phyloP scores from a whole-genome alignment of 2,797 vertebrate genomes.

The Botia kubotai region DNA sequence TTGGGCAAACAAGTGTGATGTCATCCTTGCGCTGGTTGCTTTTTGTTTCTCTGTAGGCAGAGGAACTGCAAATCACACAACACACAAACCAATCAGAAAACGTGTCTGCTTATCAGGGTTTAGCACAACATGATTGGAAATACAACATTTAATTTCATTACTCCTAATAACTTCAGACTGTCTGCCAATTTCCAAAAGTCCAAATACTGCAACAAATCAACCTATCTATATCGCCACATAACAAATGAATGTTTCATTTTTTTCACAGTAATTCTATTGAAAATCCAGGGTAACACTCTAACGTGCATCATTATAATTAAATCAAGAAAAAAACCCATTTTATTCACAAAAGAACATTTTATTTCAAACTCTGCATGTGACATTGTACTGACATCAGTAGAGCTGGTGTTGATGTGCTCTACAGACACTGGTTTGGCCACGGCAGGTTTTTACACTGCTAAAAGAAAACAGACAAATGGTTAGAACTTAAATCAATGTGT shows the following conservation, averaged over 20 bases:
- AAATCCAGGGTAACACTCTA: not conserved
- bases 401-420: constrained; percentile 47
- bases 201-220: too few relatives aligned
- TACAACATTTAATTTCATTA: too few relatives aligned
- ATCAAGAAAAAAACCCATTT: not conserved
- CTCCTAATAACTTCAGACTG: too few relatives aligned
- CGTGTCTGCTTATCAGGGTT: too few relatives aligned
- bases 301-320: not conserved
- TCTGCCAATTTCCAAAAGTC: too few relatives aligned
- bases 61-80: too few relatives aligned
- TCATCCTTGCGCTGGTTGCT: too few relatives aligned
- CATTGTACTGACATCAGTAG: constrained; percentile 33
- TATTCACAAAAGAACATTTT: constrained; percentile 63
- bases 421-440: constrained; percentile 36
- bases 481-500: not conserved
- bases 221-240: not conserved
- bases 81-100: too few relatives aligned
- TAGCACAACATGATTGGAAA: too few relatives aligned
- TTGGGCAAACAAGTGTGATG: too few relatives aligned
- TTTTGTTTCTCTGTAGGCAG: too few relatives aligned
- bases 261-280: not conserved
- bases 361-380: constrained; percentile 69
- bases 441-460: constrained; percentile 62
- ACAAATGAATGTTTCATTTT: too few relatives aligned
- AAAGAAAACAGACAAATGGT: constrained; percentile 33